Base-by-base conservation (phyloP, 1,140 invertebrate genomes). In the Micrasema longulum region DNA sequence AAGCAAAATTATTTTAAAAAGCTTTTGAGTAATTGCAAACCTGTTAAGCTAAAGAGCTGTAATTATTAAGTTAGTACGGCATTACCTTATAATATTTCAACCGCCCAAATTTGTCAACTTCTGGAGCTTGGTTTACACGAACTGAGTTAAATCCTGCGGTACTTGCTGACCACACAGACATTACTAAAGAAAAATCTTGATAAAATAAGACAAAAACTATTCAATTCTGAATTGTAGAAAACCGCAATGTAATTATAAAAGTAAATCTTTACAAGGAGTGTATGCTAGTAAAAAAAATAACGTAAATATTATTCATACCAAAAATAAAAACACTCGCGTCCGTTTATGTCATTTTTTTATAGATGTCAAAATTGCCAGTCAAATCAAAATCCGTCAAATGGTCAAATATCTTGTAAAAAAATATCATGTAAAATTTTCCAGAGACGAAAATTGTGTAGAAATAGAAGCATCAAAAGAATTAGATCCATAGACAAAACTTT, bases 91-190 rank as follows among this genome's bases (percentile, higher is more conserved):
- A 71, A 38, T 71, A 71, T 38, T 64, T 71, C 41, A 71, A 22
- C 3, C 62, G 60, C 14, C 69, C 57, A 62, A 65, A 64, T 22
- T 43, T 53, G 48, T 65, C 69, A 48, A 71, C 60, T 53, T 57
- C 66, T 23, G 52, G 23, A 18, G 66, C 18, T 26, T 69, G 55
- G 52, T 57, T 69, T 38, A 18, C 38, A 11, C 66, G 66, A 45
- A 43, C 47, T 31, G 66, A 69, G 35, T 69, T 55, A 31, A 57
- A 57, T 23, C 43, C 55, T 62, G 43, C 57, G 16, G 68, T 70
- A 63, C 68, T 70, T 35, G 68, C 57, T 6, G 68, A 70, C 68
- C 68, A 70, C 68, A 70, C 68, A 47, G 68, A 70, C 68, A 70
- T 70, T 45, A 60, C 66, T 69, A 22, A 23, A 35, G 36, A 43